Base-by-base conservation (phyloP, 2,888 invertebrate species). In the Leucoma salicis region DNA sequence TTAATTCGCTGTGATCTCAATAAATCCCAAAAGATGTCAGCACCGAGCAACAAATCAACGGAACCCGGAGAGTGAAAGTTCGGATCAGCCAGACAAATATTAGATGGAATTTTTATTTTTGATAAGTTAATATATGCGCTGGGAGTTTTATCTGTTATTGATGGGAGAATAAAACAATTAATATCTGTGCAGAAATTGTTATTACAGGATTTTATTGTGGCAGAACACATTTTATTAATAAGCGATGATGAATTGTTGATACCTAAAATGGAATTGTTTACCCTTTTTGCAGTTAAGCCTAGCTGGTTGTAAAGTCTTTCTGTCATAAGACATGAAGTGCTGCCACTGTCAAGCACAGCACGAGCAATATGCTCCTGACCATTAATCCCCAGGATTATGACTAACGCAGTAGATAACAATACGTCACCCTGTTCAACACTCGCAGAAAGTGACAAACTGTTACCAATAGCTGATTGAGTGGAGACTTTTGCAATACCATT, bases 141-240 rank as follows among this genome's bases (percentile, higher is more conserved):
- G 1, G 54, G 57, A 0, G 50, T 39, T n/a, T 44, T 31, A 31
- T 33, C 29, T 0, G 49, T 54, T 13, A 60, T 53, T 6, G 36
- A 41, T 14, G 56, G 54, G 11, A 59, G 39, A 34, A 57, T 31
- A 35, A 51, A 50, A 44, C 56, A 60, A 18, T 39, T 1, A 18
- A 55, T 0, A n/a, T 42, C 34, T 11, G 16, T 12, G 1, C 11
- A 14, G 34, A 32, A 60, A 5, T 18, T 35, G 1, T 46, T 31
- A 45, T 39, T 15, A 15, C 50, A 36, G 2, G 50, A 50, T 14
- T 36, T 39, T 1, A 53, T 34, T 3, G 13, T 2, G 6, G 48
- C 29, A 5, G 14, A 11, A 35, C 53, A 49, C 32, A 39, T 49
- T 40, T 51, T 37, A 16, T 31, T 21, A 6, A 46, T 31, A 1